A percentile compares a stretch with the other conserved stretches of the same genome.
phyloP scores from a whole-genome alignment of 2,113 vertebrate species.

The Pituophis catenifer region DNA sequence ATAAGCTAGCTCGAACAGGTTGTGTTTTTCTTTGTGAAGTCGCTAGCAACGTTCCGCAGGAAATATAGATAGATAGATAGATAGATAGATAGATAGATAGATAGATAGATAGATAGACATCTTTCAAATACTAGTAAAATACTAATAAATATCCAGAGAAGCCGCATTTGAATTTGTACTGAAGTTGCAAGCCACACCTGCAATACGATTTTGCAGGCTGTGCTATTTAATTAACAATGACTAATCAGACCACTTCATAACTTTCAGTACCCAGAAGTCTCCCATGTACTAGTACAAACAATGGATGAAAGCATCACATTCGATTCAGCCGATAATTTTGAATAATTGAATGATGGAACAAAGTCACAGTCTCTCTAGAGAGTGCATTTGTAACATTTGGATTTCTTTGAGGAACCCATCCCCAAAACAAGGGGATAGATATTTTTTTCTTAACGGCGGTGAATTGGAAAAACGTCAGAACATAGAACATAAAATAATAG shows the following conservation, averaged over 20 bases:
- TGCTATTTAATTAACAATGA: neutral
- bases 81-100: no score
- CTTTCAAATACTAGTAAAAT: neutral
- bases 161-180: neutral
- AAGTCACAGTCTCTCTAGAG: neutral
- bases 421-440: neutral
- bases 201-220: neutral
- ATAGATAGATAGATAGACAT: no score
- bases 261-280: neutral
- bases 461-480: neutral
- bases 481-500: neutral
- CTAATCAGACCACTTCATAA: constrained; percentile 6
- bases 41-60: neutral
- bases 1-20: neutral
- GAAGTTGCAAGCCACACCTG: neutral
- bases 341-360: neutral
- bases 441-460: neutral
- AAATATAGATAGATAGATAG: no score
- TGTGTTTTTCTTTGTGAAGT: neutral
- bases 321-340: neutral
- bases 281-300: neutral
- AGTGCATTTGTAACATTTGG: neutral
- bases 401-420: neutral
- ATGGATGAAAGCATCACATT: neutral
- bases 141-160: neutral